Percentiles rank a stretch among this genome's conserved stretches.
These are phyloP conservation scores for Barnardius zonarius DNA, from an alignment of 2,113 vertebrate species.

Conservation along the genomic window DNA sequence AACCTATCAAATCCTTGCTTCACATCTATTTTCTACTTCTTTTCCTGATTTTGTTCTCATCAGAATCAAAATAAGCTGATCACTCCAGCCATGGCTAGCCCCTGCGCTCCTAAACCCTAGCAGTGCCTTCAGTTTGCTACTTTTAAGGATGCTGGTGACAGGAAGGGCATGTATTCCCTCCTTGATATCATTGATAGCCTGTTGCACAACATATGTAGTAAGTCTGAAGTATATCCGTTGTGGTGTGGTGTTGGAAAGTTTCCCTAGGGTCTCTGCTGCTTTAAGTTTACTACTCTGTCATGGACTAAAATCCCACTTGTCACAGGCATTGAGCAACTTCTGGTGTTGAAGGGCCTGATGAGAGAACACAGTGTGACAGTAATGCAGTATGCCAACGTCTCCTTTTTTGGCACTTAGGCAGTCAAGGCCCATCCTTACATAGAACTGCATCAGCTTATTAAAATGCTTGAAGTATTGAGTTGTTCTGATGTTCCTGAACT, in stretches of 20 bases:
- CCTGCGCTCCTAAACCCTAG: neutral
- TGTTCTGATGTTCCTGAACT: neutral
- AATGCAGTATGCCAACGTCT: neutral
- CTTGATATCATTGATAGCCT: neutral
- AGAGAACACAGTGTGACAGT: neutral
- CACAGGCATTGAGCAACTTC: neutral
- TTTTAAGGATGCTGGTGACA: neutral
- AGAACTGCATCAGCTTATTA: neutral
- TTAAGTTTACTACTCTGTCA: neutral
- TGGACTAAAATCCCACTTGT: neutral
- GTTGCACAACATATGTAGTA: neutral
- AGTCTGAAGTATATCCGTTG: accelerated
- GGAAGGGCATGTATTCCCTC: neutral
- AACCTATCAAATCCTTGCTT: neutral
- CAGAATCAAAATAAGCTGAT: neutral
- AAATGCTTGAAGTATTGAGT: neutral
- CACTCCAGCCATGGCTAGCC: accelerated
- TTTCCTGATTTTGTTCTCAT: neutral
- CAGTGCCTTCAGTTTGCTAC: neutral
- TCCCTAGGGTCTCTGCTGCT: neutral
- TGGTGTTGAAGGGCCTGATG: neutral
- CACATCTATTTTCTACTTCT: neutral
- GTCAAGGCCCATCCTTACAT: neutral
- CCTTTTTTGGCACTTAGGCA: neutral
- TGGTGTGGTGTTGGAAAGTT: neutral